Evolutionary conservation across 2,113 vertebrate species (phyloP).

Genomic region (Eurypyga helias): DNA sequence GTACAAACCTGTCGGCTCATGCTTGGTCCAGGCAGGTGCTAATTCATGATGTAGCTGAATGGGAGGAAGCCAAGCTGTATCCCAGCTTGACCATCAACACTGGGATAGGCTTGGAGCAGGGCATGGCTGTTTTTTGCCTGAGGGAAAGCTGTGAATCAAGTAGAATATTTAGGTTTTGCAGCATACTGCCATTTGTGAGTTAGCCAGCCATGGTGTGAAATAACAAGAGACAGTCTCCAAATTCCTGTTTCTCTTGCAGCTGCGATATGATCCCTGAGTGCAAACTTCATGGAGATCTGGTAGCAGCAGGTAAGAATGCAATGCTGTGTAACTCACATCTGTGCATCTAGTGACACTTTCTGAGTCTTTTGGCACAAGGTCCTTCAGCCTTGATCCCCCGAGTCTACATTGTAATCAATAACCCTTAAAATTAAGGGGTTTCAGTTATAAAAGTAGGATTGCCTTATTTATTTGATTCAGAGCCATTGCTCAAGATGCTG

Average conservation of each 20-base stretch:
- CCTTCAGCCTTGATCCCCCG: not conserved
- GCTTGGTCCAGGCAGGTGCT: not conserved
- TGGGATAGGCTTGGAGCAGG: not conserved
- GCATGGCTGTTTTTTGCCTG: not conserved
- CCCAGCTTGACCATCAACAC: not conserved
- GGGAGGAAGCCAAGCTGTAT: not conserved
- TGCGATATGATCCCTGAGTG: rapidly evolving
- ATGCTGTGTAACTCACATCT: not conserved
- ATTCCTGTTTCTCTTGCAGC: not conserved
- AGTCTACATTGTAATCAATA: not conserved
- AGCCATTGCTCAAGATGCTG: not conserved
- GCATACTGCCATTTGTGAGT: not conserved
- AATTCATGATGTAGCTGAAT: not conserved
- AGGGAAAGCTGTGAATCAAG: not conserved
- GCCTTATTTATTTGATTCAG: not conserved
- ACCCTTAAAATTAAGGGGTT: not conserved
- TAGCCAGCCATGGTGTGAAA: rapidly evolving
- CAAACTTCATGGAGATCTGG: not conserved
- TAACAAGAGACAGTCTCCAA: not conserved
- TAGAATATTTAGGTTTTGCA: not conserved
- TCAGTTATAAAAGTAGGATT: not conserved
- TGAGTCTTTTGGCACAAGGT: not conserved
- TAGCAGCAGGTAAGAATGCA: not conserved
- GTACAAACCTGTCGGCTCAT: not conserved
- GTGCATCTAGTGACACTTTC: not conserved